A percentile compares a stretch with the other conserved stretches of the same genome.
These are phyloP conservation scores for Sphaerophoria rueppellii DNA, from an alignment of 2,888 invertebrate species.

Conservation along the genomic window DNA sequence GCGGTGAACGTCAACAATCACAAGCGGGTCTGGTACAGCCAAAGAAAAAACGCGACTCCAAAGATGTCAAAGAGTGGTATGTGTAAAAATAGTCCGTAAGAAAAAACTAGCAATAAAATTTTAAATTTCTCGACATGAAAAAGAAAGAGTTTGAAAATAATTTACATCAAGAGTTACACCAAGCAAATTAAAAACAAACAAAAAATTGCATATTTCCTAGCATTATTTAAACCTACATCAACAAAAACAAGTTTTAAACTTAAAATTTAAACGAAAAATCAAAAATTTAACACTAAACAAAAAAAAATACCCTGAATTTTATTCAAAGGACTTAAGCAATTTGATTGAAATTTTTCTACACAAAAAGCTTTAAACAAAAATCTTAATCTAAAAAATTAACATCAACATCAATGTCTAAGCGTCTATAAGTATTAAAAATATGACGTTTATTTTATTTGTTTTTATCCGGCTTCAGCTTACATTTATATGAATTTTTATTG, in stretches of 20 bases:
- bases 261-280: slow-evolving; percentile 35
- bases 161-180: slow-evolving; percentile 35
- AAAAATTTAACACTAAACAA: slow-evolving; percentile 26
- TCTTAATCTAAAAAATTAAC: slow-evolving; percentile 9
- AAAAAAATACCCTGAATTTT: slow-evolving; percentile 21
- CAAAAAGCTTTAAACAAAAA: slow-evolving; percentile 64
- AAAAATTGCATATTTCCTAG: slow-evolving; percentile 61
- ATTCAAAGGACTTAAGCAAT: slow-evolving; percentile 53
- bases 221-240: slow-evolving; percentile 41
- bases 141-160: not conserved
- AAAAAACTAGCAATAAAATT: slow-evolving; percentile 48
- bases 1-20: slow-evolving; percentile 82
- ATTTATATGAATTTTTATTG: slow-evolving; percentile 18
- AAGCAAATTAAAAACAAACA: slow-evolving; percentile 16
- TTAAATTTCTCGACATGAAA: slow-evolving; percentile 19
- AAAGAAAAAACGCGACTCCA: slow-evolving; percentile 89
- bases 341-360: slow-evolving; percentile 70
- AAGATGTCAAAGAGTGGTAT: slow-evolving; percentile 98
- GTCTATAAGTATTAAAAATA: slow-evolving; percentile 11
- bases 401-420: slow-evolving; percentile 40
- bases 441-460: slow-evolving; percentile 47
- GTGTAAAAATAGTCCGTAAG: slow-evolving; percentile 85
- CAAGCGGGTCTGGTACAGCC: slow-evolving; percentile 82
- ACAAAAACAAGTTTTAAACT: slow-evolving; percentile 28
- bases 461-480: slow-evolving; percentile 70